These are phyloP conservation scores for Agriotes lineatus DNA, from an alignment of 2,888 invertebrate genomes.

Conservation along the genomic window DNA sequence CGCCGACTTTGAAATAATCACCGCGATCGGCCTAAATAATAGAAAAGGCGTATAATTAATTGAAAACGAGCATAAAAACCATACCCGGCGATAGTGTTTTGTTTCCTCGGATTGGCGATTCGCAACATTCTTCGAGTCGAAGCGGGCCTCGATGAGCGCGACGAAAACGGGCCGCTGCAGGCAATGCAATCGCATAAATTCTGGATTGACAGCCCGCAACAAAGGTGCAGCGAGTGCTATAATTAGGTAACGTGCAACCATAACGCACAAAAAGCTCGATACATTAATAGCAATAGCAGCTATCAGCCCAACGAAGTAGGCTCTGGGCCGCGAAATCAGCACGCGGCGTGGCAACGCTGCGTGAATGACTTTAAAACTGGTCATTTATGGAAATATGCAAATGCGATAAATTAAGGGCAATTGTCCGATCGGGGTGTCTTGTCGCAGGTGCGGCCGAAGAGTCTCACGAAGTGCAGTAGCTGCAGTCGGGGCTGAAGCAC, in stretches of 20 bases:
- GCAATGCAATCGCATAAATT: not conserved
- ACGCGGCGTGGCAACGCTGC: conserved; percentile 45
- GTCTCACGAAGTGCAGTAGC: conserved; percentile 24
- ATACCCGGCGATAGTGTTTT: not conserved
- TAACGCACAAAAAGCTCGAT: conserved; percentile 8
- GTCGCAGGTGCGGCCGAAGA: not conserved
- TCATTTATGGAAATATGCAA: conserved; percentile 48
- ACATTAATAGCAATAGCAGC: conserved; percentile 20
- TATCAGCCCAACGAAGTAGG: conserved; percentile 26
- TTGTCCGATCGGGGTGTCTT: not conserved
- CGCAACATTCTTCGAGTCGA: not conserved
- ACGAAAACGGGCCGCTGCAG: not conserved
- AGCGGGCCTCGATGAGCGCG: not conserved
- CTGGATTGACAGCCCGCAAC: not conserved
- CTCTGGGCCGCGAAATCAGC: conserved; percentile 32
- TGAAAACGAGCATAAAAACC: not conserved
- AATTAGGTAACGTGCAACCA: conserved; percentile 21
- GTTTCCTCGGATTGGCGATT: not conserved
- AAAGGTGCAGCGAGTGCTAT: conserved; percentile 21
- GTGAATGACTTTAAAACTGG: conserved; percentile 42
- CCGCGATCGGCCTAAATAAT: not conserved
- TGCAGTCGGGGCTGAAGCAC: conserved; percentile 40
- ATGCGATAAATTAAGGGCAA: conserved; percentile 40
- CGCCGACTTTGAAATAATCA: too few relatives aligned
- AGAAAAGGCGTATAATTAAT: not conserved